A percentile compares a stretch with the other conserved stretches of the same genome.
Conservation (phyloP, 2,797 vertebrate species). For the Furcifer pardalis region DNA sequence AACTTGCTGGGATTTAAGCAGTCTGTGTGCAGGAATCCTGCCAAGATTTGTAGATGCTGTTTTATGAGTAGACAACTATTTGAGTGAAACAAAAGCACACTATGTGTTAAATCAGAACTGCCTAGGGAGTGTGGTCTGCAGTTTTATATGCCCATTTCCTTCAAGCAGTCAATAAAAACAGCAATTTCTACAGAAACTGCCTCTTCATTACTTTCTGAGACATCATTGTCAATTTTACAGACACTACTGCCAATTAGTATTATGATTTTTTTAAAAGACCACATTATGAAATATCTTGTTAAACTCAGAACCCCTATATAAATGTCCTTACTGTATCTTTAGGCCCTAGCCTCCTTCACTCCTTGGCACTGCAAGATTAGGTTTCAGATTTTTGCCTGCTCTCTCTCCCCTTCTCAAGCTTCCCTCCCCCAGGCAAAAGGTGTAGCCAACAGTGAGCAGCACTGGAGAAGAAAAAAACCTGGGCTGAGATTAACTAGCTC, state of each 20-base stretch:
- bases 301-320: accelerated
- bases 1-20: neutral
- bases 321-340: accelerated
- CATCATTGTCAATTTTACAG: neutral
- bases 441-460: no score
- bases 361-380: neutral
- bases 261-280: neutral
- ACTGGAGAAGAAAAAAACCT: no score
- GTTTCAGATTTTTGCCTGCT: neutral
- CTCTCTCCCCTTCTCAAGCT: neutral
- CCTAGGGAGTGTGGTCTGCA: conserved; percentile 55
- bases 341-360: neutral
- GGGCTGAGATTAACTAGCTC: no score
- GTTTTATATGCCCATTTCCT: conserved; percentile 65
- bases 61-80: conserved; percentile 43
- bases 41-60: conserved; percentile 50
- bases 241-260: neutral
- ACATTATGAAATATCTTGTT: neutral
- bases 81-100: conserved; percentile 14
- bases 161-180: conserved; percentile 67
- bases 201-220: conserved; percentile 7
- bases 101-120: conserved; percentile 50
- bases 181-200: conserved; percentile 65
- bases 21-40: neutral
- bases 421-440: no score